These are phyloP conservation scores for Coregonus suidteri DNA, from an alignment of 2,797 vertebrate genomes.

Conservation along the genomic window DNA sequence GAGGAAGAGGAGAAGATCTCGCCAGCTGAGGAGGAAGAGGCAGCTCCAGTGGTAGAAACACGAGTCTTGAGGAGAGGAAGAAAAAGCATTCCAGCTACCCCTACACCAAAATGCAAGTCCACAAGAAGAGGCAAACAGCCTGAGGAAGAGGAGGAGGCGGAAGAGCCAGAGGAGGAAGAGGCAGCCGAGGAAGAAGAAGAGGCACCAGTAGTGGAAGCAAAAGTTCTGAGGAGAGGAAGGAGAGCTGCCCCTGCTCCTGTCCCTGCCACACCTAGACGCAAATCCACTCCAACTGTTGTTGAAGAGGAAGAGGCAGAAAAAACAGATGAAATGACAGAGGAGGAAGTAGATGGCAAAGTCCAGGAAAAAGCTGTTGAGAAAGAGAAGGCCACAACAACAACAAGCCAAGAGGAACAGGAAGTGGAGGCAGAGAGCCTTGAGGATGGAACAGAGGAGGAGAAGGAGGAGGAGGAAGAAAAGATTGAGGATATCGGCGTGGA, in stretches of 20 bases:
- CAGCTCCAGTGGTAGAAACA: neutral
- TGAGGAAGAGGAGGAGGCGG: slow-evolving; percentile 9
- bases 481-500: neutral
- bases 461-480: neutral
- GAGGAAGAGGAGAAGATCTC: neutral
- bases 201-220: slow-evolving; percentile 3
- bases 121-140: slow-evolving; percentile 3
- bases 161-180: neutral
- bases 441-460: neutral
- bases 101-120: neutral
- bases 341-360: neutral
- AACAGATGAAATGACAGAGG: neutral
- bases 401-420: neutral
- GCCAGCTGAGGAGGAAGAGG: slow-evolving; percentile 10
- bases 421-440: neutral
- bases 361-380: slow-evolving; percentile 6
- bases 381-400: neutral
- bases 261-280: neutral
- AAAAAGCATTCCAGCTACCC: neutral
- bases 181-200: slow-evolving; percentile 32
- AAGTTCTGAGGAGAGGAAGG: slow-evolving; percentile 12
- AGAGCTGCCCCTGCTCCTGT: neutral
- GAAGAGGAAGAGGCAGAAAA: slow-evolving; percentile 2
- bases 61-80: slow-evolving; percentile 16
- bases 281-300: neutral